These are phyloP conservation scores for Carcinoscorpius rotundicauda DNA, from an alignment of 1,140 invertebrate species.

Conservation along the genomic window DNA sequence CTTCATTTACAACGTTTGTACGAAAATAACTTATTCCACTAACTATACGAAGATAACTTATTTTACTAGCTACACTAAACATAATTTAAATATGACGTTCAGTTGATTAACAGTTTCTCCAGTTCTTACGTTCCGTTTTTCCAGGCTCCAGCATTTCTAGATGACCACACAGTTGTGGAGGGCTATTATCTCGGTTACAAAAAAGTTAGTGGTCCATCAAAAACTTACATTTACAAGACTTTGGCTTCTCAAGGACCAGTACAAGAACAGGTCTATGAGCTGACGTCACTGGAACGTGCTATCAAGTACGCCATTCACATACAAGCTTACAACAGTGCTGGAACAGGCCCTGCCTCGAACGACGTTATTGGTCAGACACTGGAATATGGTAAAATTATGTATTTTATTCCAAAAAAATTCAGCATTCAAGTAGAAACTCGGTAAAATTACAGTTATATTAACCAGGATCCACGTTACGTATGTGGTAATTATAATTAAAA, in stretches of 20 bases:
- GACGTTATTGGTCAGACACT: constrained; percentile 50
- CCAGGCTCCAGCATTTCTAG: constrained; percentile 54
- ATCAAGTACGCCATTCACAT: constrained; percentile 89
- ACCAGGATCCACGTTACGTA: no score
- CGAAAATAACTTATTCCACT: no score
- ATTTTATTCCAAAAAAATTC: no score
- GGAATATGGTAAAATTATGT: constrained; percentile 20
- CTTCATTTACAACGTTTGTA: no score
- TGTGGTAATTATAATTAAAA: no score
- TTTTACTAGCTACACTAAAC: no score
- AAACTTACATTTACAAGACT: constrained; percentile 29
- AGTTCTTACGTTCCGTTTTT: no score
- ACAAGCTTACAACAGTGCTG: constrained; percentile 91
- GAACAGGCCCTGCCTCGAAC: constrained; percentile 75
- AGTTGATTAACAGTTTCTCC: no score
- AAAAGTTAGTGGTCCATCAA: constrained; percentile 30
- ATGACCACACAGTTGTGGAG: constrained; percentile 37
- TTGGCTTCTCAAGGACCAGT: constrained; percentile 17
- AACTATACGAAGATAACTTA: no score
- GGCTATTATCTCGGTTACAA: constrained; percentile 87
- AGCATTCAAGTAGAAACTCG: no score
- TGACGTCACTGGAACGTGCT: constrained; percentile 16
- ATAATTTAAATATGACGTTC: no score
- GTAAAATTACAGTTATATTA: no score
- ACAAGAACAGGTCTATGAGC: constrained; percentile 12